Evolutionary conservation across 2,888 invertebrate species (phyloP).

Genomic region (Caenorhabditis becei): DNA sequence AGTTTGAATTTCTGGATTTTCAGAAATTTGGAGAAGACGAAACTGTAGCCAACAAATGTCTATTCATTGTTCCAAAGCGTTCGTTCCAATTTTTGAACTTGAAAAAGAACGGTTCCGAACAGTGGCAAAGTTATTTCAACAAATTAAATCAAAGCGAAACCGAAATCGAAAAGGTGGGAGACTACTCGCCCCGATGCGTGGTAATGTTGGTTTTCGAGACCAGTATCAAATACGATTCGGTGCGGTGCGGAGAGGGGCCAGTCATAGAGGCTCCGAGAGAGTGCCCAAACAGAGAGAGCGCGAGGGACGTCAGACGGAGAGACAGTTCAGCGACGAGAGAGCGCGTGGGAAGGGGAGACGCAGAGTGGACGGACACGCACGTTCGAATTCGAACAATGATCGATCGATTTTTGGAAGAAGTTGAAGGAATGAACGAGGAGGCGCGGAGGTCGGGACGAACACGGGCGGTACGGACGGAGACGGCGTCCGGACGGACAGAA

Average conservation of each 20-base stretch:
- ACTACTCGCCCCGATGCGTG: slow-evolving; percentile 38
- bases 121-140: background rate
- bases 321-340: slow-evolving; percentile 43
- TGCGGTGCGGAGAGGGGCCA: slow-evolving; percentile 31
- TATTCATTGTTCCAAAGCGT: no score
- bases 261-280: slow-evolving; percentile 20
- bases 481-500: slow-evolving; percentile 23
- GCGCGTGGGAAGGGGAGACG: slow-evolving; percentile 16
- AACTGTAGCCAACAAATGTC: no score
- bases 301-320: slow-evolving; percentile 17
- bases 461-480: background rate
- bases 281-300: slow-evolving; percentile 38
- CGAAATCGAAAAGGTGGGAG: slow-evolving; percentile 53
- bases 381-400: slow-evolving; percentile 57
- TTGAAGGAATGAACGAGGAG: slow-evolving; percentile 7
- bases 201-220: slow-evolving; percentile 62
- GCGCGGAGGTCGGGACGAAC: slow-evolving; percentile 1
- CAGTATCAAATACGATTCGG: slow-evolving; percentile 60
- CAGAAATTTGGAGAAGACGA: background rate
- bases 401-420: slow-evolving; percentile 54
- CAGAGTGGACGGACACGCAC: slow-evolving; percentile 35
- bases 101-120: no score
- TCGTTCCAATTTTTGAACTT: no score
- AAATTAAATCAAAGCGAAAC: slow-evolving; percentile 27
- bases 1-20: slow-evolving; percentile 2